A percentile compares a stretch with the other conserved stretches of the same genome.
phyloP scores from a whole-genome alignment of 2,888 invertebrate species.

The Holacanthella duospinosa region DNA sequence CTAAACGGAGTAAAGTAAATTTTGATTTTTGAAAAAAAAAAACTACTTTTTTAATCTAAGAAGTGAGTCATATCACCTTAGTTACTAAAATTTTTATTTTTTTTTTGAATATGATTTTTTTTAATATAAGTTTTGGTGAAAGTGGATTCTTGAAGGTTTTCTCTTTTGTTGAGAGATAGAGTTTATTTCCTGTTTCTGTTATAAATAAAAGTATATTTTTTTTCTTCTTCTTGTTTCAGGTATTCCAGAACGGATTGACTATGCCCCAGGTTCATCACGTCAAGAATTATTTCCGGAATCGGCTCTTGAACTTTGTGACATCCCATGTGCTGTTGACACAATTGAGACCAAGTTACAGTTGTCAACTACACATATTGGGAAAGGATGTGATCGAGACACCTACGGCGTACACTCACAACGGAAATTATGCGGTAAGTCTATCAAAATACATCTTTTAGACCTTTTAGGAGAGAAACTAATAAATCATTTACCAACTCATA shows the following conservation, averaged over 20 bases:
- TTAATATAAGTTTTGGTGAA: too few species aligned
- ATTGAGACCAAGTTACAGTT: constrained; percentile 50
- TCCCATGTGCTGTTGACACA: constrained; percentile 43
- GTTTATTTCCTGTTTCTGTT: too few species aligned
- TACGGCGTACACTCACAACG: constrained; percentile 75
- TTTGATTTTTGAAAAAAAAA: too few species aligned
- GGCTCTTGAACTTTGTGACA: constrained; percentile 50
- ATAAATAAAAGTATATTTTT: background rate
- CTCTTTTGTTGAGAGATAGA: too few species aligned
- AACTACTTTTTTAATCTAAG: too few species aligned
- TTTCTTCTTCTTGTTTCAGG: constrained; percentile 51
- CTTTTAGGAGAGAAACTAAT: background rate
- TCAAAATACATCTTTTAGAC: background rate
- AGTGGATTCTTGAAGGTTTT: too few species aligned
- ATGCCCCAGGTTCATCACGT: constrained; percentile 69
- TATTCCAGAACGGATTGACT: constrained; percentile 72
- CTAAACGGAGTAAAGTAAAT: too few species aligned
- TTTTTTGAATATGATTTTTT: too few species aligned
- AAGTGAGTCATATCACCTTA: too few species aligned
- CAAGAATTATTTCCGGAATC: constrained; percentile 72
- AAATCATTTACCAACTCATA: background rate
- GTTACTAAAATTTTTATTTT: too few species aligned
- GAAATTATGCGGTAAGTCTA: constrained; percentile 62
- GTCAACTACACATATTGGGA: constrained; percentile 77
- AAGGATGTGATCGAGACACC: constrained; percentile 92